A percentile compares a stretch with the other conserved stretches of the same genome.
These are phyloP conservation scores for Catocala fraxini DNA, from an alignment of 2,888 invertebrate genomes.

Conservation along the genomic window DNA sequence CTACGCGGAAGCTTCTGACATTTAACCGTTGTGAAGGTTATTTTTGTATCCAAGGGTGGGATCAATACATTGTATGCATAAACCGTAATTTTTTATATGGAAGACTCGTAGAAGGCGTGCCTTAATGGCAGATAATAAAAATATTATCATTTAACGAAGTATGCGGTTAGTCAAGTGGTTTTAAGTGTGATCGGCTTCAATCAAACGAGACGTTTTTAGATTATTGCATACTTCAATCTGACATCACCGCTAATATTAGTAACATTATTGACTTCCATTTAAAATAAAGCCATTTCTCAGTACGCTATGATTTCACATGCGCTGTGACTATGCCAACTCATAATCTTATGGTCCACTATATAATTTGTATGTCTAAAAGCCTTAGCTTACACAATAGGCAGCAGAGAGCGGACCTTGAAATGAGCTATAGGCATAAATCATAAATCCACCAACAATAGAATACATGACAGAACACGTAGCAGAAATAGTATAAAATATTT, in stretches of 20 bases:
- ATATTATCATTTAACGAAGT: constrained; percentile 13
- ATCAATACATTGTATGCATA: constrained; percentile 65
- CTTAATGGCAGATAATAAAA: constrained; percentile 17
- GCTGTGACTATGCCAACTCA: background rate
- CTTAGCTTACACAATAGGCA: constrained; percentile 38
- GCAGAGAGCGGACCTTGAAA: constrained; percentile 70
- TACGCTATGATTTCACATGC: background rate
- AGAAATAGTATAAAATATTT: constrained; percentile 75
- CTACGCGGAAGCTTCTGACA: constrained; percentile 66
- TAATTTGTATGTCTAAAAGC: constrained; percentile 1
- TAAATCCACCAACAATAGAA: constrained; percentile 75
- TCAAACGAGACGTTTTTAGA: constrained; percentile 12
- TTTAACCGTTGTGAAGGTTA: constrained; percentile 67
- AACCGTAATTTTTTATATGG: constrained; percentile 49
- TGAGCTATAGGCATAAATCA: constrained; percentile 76
- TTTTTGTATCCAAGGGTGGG: constrained; percentile 70
- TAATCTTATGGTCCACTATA: no score
- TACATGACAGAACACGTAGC: constrained; percentile 72
- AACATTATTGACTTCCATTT: constrained; percentile 13
- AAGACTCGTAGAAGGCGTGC: constrained; percentile 28
- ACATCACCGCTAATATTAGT: constrained; percentile 20
- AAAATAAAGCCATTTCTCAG: constrained; percentile 9
- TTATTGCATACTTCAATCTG: constrained; percentile 16
- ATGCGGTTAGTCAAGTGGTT: constrained; percentile 8
- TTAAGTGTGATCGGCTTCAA: constrained; percentile 12